Base-by-base conservation (phyloP, 2,888 invertebrate species). In the Chironomus tentans region DNA sequence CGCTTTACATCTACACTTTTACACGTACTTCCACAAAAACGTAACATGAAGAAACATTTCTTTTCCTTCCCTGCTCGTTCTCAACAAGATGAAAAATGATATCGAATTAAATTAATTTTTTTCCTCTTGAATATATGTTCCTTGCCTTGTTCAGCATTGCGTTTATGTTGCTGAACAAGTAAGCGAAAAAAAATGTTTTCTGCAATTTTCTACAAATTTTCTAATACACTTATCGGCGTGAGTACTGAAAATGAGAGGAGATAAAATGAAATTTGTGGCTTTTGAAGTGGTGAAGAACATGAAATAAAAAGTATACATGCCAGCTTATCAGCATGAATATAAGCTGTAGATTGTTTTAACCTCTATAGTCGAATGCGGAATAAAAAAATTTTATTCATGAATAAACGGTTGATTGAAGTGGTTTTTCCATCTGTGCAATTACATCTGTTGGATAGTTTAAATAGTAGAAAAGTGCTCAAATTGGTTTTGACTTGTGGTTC, bases 41-140 rank as follows among this genome's bases (percentile, higher is more conserved):
- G 56, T 56, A 56, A 18, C n/a, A 56, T 18, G 65, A 21, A 24
- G 13, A 18, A 65, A 21, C 15, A 48, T 70, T 70, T 70, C 38
- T 24, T 38, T 22, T 68, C 24, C 38, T 70, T 22, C 70, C 2
- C 15, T 7, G 10, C 48, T 7, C 65, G 13, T 24, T 50, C 12
- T 56, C n/a, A 24, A 24, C 50, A 10, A 47, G 48, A 50, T 62
- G 38, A 61, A 61, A 28, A 38, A 72, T 72, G 12, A 61, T 68
- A 68, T 15, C 68, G 46, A 68, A 68, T 68, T 68, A 68, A 68
- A 68, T 68, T 68, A 68, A 65, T 65, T 65, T 56, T 56, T 56
- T 56, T 18, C 4, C 65, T 21, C 65, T 65, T 24, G 65, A 21
- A 56, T 56, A n/a, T 56, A 56, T 56, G 18, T 18, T 15, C 15